These are phyloP conservation scores for Linnaemya tessellans DNA, from an alignment of 2,888 invertebrate genomes.

Conservation along the genomic window DNA sequence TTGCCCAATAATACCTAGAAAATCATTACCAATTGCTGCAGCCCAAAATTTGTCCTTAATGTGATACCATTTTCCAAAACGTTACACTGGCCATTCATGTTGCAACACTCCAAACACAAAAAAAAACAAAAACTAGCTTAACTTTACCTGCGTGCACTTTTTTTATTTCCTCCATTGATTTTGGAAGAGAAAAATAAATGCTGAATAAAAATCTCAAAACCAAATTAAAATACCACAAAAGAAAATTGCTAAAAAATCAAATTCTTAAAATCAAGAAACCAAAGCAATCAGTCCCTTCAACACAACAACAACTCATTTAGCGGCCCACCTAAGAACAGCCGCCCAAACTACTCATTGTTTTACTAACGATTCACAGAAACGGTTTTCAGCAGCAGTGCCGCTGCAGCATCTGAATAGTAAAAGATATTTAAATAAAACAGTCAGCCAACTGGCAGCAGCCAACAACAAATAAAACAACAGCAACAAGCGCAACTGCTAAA, in stretches of 20 bases:
- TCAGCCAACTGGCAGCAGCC: conserved; percentile 57
- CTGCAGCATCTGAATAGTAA: conserved; percentile 17
- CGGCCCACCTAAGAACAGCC: conserved; percentile 3
- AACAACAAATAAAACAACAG: conserved; percentile 9
- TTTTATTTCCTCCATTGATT: not conserved
- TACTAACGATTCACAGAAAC: not conserved
- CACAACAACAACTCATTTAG: not conserved
- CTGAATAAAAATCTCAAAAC: conserved; percentile 44
- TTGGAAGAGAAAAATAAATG: not conserved
- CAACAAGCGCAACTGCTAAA: conserved; percentile 52
- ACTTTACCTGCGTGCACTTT: not conserved
- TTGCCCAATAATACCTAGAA: too few relatives aligned
- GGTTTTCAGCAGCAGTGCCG: conserved; percentile 17
- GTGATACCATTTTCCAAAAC: too few relatives aligned
- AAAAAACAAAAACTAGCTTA: too few relatives aligned
- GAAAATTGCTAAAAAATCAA: conserved; percentile 36
- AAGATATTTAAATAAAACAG: conserved; percentile 44
- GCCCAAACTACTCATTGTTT: conserved; percentile 1
- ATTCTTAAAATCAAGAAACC: conserved; percentile 18
- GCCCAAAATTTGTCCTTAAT: too few relatives aligned
- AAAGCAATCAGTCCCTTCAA: conserved; percentile 1
- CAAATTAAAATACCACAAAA: conserved; percentile 71
- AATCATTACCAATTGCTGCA: too few relatives aligned
- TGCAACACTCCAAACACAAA: too few relatives aligned
- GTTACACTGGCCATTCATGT: too few relatives aligned